Percentiles rank a stretch among this genome's conserved stretches.
Conservation (phyloP, 2,113 vertebrate species). For the Hemiprocne comata region DNA sequence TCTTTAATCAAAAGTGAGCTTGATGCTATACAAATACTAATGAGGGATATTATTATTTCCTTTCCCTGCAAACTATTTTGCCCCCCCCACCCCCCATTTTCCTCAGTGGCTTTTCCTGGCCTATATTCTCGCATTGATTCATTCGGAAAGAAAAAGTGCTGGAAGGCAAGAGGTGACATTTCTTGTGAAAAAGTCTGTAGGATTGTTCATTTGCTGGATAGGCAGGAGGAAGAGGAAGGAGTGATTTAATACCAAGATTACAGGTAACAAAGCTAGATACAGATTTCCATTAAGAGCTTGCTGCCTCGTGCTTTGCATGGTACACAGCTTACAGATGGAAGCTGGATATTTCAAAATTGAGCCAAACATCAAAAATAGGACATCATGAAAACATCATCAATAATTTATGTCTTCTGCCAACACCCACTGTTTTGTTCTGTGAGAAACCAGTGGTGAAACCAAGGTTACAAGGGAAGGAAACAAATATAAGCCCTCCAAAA, state of each 20-base stretch:
- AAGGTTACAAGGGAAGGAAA: not conserved
- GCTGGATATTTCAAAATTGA: not conserved
- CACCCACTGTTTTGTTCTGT: not conserved
- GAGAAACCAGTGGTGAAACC: not conserved
- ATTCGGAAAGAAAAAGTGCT: not conserved
- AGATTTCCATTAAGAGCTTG: not conserved
- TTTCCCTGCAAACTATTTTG: not conserved
- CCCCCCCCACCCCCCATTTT: not conserved
- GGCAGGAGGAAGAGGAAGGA: not conserved
- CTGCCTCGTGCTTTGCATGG: not conserved
- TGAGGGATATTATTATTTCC: not conserved
- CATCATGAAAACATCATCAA: not conserved
- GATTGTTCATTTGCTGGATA: not conserved
- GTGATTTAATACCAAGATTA: not conserved
- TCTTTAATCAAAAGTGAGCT: constrained; percentile 1
- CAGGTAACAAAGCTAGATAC: not conserved
- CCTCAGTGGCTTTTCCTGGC: not conserved
- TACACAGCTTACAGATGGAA: not conserved
- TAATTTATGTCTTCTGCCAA: not conserved
- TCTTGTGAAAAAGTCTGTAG: not conserved
- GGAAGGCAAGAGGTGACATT: not conserved
- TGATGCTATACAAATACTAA: constrained; percentile 26
- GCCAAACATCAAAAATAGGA: constrained; percentile 11
- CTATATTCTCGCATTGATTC: not conserved
- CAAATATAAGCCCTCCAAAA: not conserved